phyloP scores from a whole-genome alignment of 2,797 vertebrate species.

The Tenualosa ilisha region DNA sequence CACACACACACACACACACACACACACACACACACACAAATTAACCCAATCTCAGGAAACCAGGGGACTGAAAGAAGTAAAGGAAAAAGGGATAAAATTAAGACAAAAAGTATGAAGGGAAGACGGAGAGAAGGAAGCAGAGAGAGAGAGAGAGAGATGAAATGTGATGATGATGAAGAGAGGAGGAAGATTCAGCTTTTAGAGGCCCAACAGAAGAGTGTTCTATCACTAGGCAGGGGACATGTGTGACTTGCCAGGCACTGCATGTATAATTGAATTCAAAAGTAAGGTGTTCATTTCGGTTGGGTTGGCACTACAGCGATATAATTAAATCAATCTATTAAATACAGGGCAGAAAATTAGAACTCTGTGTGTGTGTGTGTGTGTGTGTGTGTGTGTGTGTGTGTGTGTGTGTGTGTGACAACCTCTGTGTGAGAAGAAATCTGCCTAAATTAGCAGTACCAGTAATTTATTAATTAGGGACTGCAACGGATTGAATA shows the following conservation, averaged over 20 bases:
- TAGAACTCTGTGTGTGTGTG: not conserved
- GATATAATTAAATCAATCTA: slow-evolving; percentile 47
- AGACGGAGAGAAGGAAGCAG: not conserved
- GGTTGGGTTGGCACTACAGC: not conserved
- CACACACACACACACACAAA: slow-evolving; percentile 16
- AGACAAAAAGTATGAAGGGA: not conserved
- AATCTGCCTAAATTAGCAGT: slow-evolving; percentile 10
- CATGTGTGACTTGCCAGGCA: not conserved
- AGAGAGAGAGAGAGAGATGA: not conserved
- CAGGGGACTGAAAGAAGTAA: not conserved
- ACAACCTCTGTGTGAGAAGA: slow-evolving; percentile 1
- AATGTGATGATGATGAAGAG: not conserved
- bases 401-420: slow-evolving; percentile 12
- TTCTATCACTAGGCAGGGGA: not conserved
- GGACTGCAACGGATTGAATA: not conserved
- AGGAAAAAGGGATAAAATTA: not conserved
- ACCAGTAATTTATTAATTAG: not conserved
- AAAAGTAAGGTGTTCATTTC: slow-evolving; percentile 1
- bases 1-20: not conserved
- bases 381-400: slow-evolving; percentile 16
- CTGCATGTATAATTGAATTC: not conserved
- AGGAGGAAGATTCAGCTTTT: not conserved
- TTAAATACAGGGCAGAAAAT: slow-evolving; percentile 30
- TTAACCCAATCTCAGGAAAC: too few species aligned
- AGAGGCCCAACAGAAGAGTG: not conserved